phyloP scores from a whole-genome alignment of 2,797 vertebrate species.

The Carapus acus region DNA sequence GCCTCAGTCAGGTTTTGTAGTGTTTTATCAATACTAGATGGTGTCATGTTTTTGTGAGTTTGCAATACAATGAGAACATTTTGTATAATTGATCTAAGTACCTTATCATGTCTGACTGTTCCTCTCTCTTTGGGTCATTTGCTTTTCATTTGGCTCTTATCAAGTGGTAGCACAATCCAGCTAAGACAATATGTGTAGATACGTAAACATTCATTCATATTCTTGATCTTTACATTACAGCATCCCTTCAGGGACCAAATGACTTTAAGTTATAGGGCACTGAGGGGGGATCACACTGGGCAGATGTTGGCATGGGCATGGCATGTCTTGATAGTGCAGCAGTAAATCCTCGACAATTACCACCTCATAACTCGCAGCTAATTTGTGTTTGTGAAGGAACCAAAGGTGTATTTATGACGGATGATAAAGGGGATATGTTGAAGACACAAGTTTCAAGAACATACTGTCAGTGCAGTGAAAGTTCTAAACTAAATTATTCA shows the following conservation, averaged over 20 bases:
- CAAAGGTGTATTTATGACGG: too few relatives aligned
- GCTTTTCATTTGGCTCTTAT: too few relatives aligned
- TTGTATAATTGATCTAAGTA: not conserved
- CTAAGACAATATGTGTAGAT: not conserved
- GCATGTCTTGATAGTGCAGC: not conserved
- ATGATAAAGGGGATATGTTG: too few relatives aligned
- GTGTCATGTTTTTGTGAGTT: not conserved
- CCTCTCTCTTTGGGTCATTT: too few relatives aligned
- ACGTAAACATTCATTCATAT: not conserved
- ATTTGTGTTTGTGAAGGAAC: too few relatives aligned
- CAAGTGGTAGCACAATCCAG: not conserved
- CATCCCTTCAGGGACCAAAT: not conserved
- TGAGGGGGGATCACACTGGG: too few relatives aligned
- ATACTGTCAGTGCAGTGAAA: too few relatives aligned
- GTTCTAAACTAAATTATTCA: too few relatives aligned
- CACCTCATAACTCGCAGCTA: not conserved
- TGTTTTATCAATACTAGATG: not conserved
- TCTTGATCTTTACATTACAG: not conserved
- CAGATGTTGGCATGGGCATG: too few relatives aligned
- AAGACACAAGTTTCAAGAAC: too few relatives aligned
- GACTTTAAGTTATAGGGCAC: too few relatives aligned
- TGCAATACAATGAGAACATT: not conserved
- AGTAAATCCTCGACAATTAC: constrained; percentile 3
- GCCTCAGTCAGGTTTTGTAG: not conserved
- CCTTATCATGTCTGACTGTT: not conserved